Base-by-base conservation (phyloP, 2,888 invertebrate species). In the Dicyrtoma fusca region DNA sequence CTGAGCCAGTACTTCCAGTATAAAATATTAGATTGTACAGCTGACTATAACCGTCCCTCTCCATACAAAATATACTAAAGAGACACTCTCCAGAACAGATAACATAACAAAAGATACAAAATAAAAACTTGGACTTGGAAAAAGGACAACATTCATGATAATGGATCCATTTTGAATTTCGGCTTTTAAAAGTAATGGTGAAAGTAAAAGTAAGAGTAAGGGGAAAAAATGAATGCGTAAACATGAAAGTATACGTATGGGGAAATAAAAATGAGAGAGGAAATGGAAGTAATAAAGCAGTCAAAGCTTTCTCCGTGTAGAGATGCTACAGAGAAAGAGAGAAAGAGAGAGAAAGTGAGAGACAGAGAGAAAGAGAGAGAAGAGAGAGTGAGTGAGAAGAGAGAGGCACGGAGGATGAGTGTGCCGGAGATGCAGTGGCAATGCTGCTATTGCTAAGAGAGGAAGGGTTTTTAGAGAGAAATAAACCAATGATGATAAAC, bases 331-430 rank as follows among this genome's bases (percentile, higher is more conserved):
- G 11, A 49, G 11, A 17, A 5, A 21, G 55, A 11, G 55, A 53
- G 21, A 14, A 19, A 23, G 25, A 59, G 59, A 34, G 26, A 59
- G 55, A 10, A 14, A 59, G 59, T 25, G 14, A 25, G 13, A 59
- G 57, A 57, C n/a, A 59, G 59, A 34, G 26, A 59, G 55, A 10
- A 14, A 59, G 59, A 59, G 14, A 25, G 13, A 59, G 57, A 57
- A 57, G 34, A 11, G 23, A 25, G n/a, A 25, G 26, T 23, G 23
- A 25, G 26, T 8, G 25, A 59, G 25, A n/a, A 59, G 59, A 25
- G 25, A 23, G 25, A 25, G 23, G 44, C n/a, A 21, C 1, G 6
- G 14, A 49, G 49, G 11, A 49, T 6, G 19, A 19, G n/a, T 6
- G 49, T 4, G 19, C 3, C 4, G 11, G n/a, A 49, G 49, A 6